Base-by-base conservation (phyloP, 2,888 invertebrate genomes). In the Norana najaformis region DNA sequence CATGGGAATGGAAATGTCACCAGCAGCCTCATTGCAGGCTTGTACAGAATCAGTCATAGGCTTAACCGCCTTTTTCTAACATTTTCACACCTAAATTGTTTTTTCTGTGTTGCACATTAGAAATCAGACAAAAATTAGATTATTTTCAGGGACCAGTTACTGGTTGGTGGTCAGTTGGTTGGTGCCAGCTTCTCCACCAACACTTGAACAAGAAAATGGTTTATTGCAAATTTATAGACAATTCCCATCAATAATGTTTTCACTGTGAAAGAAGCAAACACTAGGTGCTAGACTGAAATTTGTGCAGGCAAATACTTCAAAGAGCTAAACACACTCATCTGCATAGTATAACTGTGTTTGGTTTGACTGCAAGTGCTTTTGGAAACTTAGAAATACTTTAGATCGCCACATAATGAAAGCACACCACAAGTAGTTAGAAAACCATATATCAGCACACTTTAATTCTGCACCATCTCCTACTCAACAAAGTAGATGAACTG, bases 351-450 rank as follows among this genome's bases (percentile, higher is more conserved):
- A 69, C 2, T 69, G 69, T n/a, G n/a, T 30, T n/a, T 69, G 30
- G 69, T 69, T 69, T n/a, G 30, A 69, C 14, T n/a, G 69, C n/a
- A 69, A 69, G 69, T n/a, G 69, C n/a, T n/a, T n/a, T n/a, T 8
- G 30, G n/a, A 69, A 69, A 69, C 69, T 69, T 69, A n/a, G n/a
- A 69, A 69, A 69, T 11, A 69, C 69, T 69, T n/a, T n/a, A 69
- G 30, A 69, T 69, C n/a, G n/a, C 69, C 69, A 69, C 69, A n/a
- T 69, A 69, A 69, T 69, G 69, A 69, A n/a, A 69, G 69, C 69
- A 69, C n/a, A 69, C 69, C n/a, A 69, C 69, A 69, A 8, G 13
- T n/a, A 69, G 69, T 69, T 69, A 69, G 30, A 30, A 30, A 69
- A n/a, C 69, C 69, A 13, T n/a, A n/a, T n/a, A n/a, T 69, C 0